Percentiles rank a stretch among this genome's conserved stretches.
phyloP scores from a whole-genome alignment of 53 echinoderm and acorn worm genomes.

The Apostichopus leukothele region DNA sequence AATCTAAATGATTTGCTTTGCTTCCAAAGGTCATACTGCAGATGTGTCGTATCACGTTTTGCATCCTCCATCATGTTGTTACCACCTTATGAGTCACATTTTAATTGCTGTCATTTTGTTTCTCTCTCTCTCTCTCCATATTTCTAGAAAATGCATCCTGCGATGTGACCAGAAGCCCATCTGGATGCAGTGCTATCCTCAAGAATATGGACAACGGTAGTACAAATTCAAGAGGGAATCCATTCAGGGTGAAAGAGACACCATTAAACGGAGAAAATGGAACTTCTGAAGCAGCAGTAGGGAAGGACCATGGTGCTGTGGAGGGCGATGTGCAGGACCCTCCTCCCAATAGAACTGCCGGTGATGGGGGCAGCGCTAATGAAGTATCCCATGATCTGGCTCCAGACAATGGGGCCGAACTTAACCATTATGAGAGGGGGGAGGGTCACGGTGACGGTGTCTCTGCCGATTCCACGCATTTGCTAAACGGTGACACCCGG shows the following conservation, averaged over 20 bases:
- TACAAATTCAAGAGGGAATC: neutral
- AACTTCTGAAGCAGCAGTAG: neutral
- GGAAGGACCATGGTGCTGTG: neutral
- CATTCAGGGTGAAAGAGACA: neutral
- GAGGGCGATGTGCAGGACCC: neutral
- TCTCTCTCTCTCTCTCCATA: neutral
- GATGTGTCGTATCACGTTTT: too few species aligned
- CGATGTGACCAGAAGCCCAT: neutral
- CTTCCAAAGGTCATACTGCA: too few species aligned
- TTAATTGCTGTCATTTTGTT: neutral
- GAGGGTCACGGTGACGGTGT: neutral
- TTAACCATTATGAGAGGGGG: neutral
- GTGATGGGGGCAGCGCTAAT: neutral
- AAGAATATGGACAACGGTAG: neutral
- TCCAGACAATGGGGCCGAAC: neutral
- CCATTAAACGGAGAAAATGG: slow-evolving; percentile 26
- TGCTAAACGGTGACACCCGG: neutral
- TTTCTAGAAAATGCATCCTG: neutral
- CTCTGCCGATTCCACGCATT: slow-evolving; percentile 36
- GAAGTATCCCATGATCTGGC: neutral
- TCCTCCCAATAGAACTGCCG: neutral
- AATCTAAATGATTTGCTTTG: too few species aligned
- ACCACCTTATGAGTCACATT: too few species aligned
- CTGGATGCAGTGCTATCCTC: neutral
- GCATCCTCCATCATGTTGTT: too few species aligned